Evolutionary conservation across 1,140 invertebrate genomes (phyloP), one percentile per base, ranked within the genome.

Genomic region (Megathymus violae): DNA sequence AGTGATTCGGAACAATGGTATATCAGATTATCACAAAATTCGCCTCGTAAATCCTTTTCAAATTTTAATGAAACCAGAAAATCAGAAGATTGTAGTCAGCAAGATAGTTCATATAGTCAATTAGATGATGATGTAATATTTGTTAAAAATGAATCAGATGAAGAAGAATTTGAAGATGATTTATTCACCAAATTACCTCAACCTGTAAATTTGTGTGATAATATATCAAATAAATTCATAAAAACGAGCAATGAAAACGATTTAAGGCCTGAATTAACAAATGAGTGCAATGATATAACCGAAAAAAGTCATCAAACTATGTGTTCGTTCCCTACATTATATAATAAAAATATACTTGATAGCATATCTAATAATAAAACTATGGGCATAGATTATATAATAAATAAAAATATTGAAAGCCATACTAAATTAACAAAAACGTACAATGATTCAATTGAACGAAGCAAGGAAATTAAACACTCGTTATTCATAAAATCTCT

Each of bases 1-100:
- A 85, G 80, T 79, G 85, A 88, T 54, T 82, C 82, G 62, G 81
- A 87, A 47, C 72, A 85, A 19, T 88, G 85, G 82, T 72, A 67
- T 17, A 22, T 78, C 14, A 73, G 82, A 56, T 58, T 89, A 9
- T 90, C 88, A 9, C 85, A 90, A 69, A 87, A 70, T 63, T 88
- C 84, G 16, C 84, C 85, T 27, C 74, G 76, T 19, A 88, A 88
- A 59, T 69, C 83, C 10, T 51, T 31, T 31, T 7, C 34, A 34
- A 31, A 72, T 62, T 60, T 64, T 9, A 10, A 31, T 46, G 59
- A 64, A 41, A 50, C 67, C n/a, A 52, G 38, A 47, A 66, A 69
- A 52, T 38, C 16, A 58, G 74, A 78, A 17, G 62, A 27, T 15
- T 4, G 27, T 31, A 54, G 59, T 13, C 64, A 60, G 41, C 74